Evolutionary conservation across 2,888 invertebrate genomes (phyloP).

Genomic region (Eulithis testata): DNA sequence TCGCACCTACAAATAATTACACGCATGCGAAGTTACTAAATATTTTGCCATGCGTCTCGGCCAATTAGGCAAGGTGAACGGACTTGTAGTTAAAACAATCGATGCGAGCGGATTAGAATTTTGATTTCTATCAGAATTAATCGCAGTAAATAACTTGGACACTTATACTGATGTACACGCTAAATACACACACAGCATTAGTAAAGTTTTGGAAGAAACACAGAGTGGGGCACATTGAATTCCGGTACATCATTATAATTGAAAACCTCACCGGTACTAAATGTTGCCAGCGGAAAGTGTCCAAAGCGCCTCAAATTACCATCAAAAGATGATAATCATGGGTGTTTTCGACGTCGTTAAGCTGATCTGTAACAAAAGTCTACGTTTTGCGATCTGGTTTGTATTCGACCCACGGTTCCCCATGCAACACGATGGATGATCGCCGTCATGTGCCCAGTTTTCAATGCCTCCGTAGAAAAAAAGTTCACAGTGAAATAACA

Average conservation of each 20-base stretch:
- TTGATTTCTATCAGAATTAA: constrained; percentile 4
- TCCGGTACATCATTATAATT: constrained; percentile 70
- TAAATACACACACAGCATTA: constrained; percentile 43
- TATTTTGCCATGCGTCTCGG: constrained; percentile 40
- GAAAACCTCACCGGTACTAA: constrained; percentile 78
- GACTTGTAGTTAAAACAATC: constrained; percentile 30
- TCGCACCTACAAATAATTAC: constrained; percentile 38
- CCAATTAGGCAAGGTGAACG: constrained; percentile 45
- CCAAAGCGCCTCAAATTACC: constrained; percentile 82
- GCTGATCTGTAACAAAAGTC: constrained; percentile 84
- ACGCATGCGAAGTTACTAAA: constrained; percentile 34
- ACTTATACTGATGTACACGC: constrained; percentile 14
- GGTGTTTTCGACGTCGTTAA: constrained; percentile 84
- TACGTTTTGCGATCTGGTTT: constrained; percentile 80
- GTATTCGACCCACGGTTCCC: constrained; percentile 62
- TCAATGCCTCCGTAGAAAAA: constrained; percentile 53
- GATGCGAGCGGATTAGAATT: constrained; percentile 11
- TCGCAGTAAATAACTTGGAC: neutral
- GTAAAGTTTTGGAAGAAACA: constrained; percentile 55
- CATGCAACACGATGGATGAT: constrained; percentile 69
- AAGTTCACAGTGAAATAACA: constrained; percentile 51
- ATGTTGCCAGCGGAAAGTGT: constrained; percentile 77
- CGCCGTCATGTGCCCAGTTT: constrained; percentile 59
- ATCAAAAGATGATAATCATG: constrained; percentile 85
- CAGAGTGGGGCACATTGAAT: constrained; percentile 67